A percentile compares a stretch with the other conserved stretches of the same genome.
These are phyloP conservation scores for Poecilobothrus nobilitatus DNA, from an alignment of 2,888 invertebrate genomes.

Conservation along the genomic window DNA sequence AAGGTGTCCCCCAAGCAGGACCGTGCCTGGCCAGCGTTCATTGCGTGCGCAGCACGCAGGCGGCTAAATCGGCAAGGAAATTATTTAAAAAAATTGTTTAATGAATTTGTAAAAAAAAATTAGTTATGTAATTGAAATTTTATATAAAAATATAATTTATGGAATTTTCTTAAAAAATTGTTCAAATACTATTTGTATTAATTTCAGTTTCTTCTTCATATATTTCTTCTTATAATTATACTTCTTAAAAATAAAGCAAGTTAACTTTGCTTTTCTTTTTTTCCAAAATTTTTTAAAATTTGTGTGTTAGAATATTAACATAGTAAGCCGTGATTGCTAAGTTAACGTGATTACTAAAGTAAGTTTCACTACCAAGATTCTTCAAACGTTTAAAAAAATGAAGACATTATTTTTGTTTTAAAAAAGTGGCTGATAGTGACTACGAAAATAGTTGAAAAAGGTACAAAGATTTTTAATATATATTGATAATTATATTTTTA, in stretches of 20 bases:
- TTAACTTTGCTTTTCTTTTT: background rate
- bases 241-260: conserved; percentile 2
- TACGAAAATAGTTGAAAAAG: conserved; percentile 4
- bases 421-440: background rate
- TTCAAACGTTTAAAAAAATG: too few relatives aligned
- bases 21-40: too few relatives aligned
- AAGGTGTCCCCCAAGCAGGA: too few relatives aligned
- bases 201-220: background rate
- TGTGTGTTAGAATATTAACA: conserved; percentile 6
- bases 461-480: conserved; percentile 9
- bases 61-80: too few relatives aligned
- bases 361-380: too few relatives aligned
- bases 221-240: conserved; percentile 6
- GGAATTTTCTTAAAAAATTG: background rate
- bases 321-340: conserved; percentile 6
- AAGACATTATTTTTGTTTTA: background rate
- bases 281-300: background rate
- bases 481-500: background rate
- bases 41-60: too few relatives aligned
- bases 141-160: conserved; percentile 4
- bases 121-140: background rate
- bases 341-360: too few relatives aligned
- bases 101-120: conserved; percentile 1
- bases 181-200: background rate
- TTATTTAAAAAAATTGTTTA: background rate